A percentile compares a stretch with the other conserved stretches of the same genome.
phyloP scores from a whole-genome alignment of 2,797 vertebrate species.

The Phalanger gymnotis region DNA sequence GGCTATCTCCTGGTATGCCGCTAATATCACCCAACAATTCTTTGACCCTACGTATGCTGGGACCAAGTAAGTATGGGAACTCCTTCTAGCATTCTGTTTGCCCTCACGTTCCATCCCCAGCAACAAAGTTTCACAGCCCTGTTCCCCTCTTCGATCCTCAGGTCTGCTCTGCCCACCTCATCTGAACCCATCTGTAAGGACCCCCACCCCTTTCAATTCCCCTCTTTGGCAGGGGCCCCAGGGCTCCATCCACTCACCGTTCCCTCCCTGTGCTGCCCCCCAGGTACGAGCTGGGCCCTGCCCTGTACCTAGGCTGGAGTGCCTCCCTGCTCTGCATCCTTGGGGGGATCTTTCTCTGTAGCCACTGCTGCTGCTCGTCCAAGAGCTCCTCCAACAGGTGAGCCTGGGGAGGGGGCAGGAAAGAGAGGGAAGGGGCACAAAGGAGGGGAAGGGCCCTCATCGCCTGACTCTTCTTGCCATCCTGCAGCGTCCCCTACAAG shows the following conservation, averaged over 20 bases:
- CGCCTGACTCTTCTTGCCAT: not conserved
- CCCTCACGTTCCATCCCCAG: not conserved
- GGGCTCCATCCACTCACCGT: not conserved
- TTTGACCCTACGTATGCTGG: constrained; percentile 89
- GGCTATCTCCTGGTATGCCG: constrained; percentile 94
- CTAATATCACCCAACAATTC: constrained; percentile 93
- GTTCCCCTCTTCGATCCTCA: not conserved
- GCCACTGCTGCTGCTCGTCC: constrained; percentile 39
- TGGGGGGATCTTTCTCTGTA: constrained; percentile 78
- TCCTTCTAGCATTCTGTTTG: not conserved
- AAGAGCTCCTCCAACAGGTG: not conserved
- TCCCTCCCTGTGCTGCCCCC: constrained; percentile 49
- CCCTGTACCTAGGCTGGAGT: constrained; percentile 94
- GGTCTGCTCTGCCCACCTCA: not conserved
- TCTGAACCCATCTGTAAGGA: not conserved
- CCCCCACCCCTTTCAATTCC: not conserved
- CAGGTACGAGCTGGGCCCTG: constrained; percentile 94
- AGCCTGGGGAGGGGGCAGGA: not conserved
- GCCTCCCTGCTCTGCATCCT: constrained; percentile 87
- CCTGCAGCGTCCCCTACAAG: constrained; percentile 66
- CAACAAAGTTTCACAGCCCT: not conserved
- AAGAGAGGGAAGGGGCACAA: accelerated
- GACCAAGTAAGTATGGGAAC: constrained; percentile 87
- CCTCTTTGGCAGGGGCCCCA: not conserved
- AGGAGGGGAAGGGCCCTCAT: not conserved